Evolutionary conservation across 2,797 vertebrate genomes (phyloP).

Genomic region (Bufotes viridis): DNA sequence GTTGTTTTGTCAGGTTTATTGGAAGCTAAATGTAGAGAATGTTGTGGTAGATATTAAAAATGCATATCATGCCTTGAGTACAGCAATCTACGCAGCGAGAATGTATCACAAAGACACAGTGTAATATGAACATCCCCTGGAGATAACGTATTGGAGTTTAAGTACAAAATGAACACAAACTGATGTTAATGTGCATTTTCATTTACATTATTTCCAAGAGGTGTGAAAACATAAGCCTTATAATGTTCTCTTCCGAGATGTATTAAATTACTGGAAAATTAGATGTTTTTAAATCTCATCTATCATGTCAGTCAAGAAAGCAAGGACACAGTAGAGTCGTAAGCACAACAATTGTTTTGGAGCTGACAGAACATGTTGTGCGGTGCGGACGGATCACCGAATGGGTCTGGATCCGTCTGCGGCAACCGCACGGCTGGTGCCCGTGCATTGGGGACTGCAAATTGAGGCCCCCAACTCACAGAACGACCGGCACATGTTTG

Average conservation of each 20-base stretch:
- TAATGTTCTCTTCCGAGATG: slow-evolving; percentile 6
- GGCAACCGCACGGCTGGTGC: too few relatives aligned
- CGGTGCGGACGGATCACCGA: too few relatives aligned
- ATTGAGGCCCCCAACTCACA: too few relatives aligned
- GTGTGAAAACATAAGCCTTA: slow-evolving; percentile 12
- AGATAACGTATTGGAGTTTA: slow-evolving; percentile 44
- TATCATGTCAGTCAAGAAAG: background rate
- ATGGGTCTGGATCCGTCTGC: too few relatives aligned
- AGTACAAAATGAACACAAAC: slow-evolving; percentile 34
- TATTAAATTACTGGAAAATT: background rate
- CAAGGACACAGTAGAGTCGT: too few relatives aligned
- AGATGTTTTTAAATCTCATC: background rate
- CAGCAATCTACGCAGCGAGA: slow-evolving; percentile 13
- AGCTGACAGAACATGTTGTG: too few relatives aligned
- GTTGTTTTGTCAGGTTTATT: slow-evolving; percentile 55
- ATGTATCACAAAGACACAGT: slow-evolving; percentile 24
- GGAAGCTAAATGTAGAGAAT: slow-evolving; percentile 25
- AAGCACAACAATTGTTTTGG: background rate
- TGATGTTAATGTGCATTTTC: slow-evolving; percentile 12
- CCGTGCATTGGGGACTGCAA: too few relatives aligned
- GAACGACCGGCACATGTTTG: too few relatives aligned
- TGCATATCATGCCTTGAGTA: slow-evolving; percentile 52
- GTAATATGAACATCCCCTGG: slow-evolving; percentile 26
- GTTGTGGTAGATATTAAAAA: slow-evolving; percentile 50
- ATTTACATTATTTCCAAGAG: slow-evolving; percentile 35